Evolutionary conservation across 2,113 vertebrate species (phyloP), one percentile per base, ranked within the genome.

Genomic region (Channa argus): DNA sequence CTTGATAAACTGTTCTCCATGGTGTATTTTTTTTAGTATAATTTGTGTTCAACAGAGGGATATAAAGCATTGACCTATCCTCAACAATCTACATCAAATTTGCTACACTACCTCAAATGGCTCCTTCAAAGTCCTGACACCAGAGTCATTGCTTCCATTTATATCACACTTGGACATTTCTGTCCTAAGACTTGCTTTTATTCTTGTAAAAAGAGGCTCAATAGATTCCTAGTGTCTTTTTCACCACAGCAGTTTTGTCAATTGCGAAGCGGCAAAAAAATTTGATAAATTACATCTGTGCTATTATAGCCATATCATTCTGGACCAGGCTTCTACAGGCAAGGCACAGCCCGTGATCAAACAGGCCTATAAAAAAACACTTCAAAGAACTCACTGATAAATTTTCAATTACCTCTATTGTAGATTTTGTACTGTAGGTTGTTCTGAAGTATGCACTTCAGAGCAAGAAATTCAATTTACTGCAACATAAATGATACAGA

Each of bases 241-340:
- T 88, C 88, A 71, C 50, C 7, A 52, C 77, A 83, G 89, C 86
- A 91, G 86, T 72, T 85, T 77, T 86, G 75, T 68, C 67, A 67
- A 53, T 82, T 59, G 59, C 72, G 80, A 79, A 86, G 44, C 73
- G 72, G 63, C 79, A 59, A 61, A 86, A 41, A 88, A 90, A 80
- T 71, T 73, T 84, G 77, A 87, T 87, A 83, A 92, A 91, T 93
- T 90, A 89, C 68, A 89, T 91, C 82, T 84, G 52, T 2, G 38
- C 70, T 82, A 76, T 91, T 87, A 85, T 74, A 86, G 80, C 77
- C 77, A 59, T 85, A 89, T 87, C 84, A 79, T 86, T 83, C 67
- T 63, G 64, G 69, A 61, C 74, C 75, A 51, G 73, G 69, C 66
- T 84, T 85, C 87, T 82, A 76, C 76, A 77, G 82, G 75, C 77